Conservation (phyloP, 2,888 invertebrate genomes). For the Corythucha ciliata region DNA sequence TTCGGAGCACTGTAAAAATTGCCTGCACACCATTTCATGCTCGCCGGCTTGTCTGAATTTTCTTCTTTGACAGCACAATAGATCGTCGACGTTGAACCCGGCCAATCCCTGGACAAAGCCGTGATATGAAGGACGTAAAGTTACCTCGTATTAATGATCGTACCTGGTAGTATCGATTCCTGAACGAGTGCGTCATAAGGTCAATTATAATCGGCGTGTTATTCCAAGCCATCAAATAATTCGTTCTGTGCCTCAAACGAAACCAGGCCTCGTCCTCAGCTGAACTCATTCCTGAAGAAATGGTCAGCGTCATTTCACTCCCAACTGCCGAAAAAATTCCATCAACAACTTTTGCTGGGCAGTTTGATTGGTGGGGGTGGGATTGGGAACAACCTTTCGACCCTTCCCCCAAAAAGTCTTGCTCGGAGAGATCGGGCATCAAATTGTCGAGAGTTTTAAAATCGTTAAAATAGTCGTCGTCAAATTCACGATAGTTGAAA, state of each 20-base stretch:
- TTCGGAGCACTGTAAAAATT: constrained; percentile 16
- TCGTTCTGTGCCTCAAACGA: constrained; percentile 4
- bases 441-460: constrained; percentile 10
- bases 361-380: neutral
- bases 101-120: constrained; percentile 12
- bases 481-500: constrained; percentile 13
- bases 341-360: neutral
- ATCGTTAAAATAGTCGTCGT: constrained; percentile 10
- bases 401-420: constrained; percentile 6
- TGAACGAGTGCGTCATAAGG: constrained; percentile 22
- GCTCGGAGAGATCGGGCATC: neutral
- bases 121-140: no score
- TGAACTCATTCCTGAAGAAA: no score
- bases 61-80: constrained; percentile 21
- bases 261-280: no score
- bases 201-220: constrained; percentile 18
- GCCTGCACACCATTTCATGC: constrained; percentile 16
- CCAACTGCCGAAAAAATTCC: no score
- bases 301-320: no score
- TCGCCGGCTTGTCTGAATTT: constrained; percentile 13
- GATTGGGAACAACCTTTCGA: neutral
- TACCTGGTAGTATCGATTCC: constrained; percentile 19
- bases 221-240: constrained; percentile 23
- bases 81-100: constrained; percentile 8
- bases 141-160: neutral